Evolutionary conservation across 2,888 invertebrate genomes (phyloP).

Genomic region (Leptopterna dolabrata): DNA sequence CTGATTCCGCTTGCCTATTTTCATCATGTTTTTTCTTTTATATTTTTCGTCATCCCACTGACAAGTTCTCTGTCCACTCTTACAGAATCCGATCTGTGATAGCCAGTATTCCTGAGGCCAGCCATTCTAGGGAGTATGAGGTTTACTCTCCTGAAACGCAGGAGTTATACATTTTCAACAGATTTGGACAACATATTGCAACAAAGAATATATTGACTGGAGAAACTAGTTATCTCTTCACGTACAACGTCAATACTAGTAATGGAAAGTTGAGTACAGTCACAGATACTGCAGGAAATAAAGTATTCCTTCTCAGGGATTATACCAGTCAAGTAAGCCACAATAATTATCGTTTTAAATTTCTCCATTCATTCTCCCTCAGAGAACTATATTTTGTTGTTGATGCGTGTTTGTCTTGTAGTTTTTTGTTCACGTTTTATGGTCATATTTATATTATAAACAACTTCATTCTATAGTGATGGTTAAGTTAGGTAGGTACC

Average conservation of each 20-base stretch:
- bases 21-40: too few relatives aligned
- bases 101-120: conserved; percentile 89
- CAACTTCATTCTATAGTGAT: too few relatives aligned
- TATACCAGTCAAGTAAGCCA: conserved; percentile 77
- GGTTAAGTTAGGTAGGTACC: too few relatives aligned
- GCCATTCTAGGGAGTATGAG: conserved; percentile 84
- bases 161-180: conserved; percentile 92
- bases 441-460: too few relatives aligned
- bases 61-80: neutral
- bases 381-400: too few relatives aligned
- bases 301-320: conserved; percentile 84
- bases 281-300: conserved; percentile 92
- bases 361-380: too few relatives aligned
- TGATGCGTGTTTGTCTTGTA: too few relatives aligned
- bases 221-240: conserved; percentile 91
- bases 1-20: too few relatives aligned
- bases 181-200: conserved; percentile 94
- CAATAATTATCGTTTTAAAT: neutral
- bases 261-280: conserved; percentile 95
- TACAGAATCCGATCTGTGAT: conserved; percentile 84
- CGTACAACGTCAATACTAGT: conserved; percentile 96
- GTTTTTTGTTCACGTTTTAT: too few relatives aligned
- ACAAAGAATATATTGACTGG: conserved; percentile 96
- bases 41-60: too few relatives aligned
- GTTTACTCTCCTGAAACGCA: conserved; percentile 92